Evolutionary conservation across 1,140 invertebrate species (phyloP), one percentile per base, ranked within the genome.

Genomic region (Ceratitis capitata): DNA sequence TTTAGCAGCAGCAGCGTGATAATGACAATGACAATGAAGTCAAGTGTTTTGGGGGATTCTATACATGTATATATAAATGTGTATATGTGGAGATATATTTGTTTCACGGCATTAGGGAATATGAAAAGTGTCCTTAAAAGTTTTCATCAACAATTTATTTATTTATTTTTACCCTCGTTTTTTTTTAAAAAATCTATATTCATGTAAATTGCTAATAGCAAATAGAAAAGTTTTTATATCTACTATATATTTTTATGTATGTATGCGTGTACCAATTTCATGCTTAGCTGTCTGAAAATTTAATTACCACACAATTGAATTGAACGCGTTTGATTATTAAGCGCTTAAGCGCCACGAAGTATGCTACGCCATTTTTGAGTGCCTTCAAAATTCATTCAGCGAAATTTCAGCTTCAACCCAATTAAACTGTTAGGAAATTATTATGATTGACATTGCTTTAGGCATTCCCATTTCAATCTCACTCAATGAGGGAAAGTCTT

Each of bases 261-360:
- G n/a, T n/a, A n/a, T n/a, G n/a, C n/a, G 16, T 39, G 3, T 12
- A 3, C 32, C 3, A 14, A 26, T 6, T 23, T 3, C 12, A 45
- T 19, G 42, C 45, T 42, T 45, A 78, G n/a, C 7, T 78, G n/a
- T 10, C 42, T 26, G 23, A 78, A 78, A 69, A 78, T 78, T 47
- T 78, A 78, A 78, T 78, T 78, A 78, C 39, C 69, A 26, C 14
- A 78, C 69, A 78, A 47, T 78, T 78, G 69, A 45, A 45, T 78
- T 45, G 69, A 78, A 42, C 12, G 69, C 19, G 35, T 78, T 78
- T 78, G 69, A 45, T 78, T 45, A 9, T n/a, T 47, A 5, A 4
- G 39, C n/a, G 69, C 42, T 78, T 78, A 23, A 23, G 23, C 29
- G 69, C 39, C 69, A 26, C 39, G 42, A 78, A 78, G 39, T 47